phyloP scores from a whole-genome alignment of 2,888 invertebrate genomes.

The Protula sp. region DNA sequence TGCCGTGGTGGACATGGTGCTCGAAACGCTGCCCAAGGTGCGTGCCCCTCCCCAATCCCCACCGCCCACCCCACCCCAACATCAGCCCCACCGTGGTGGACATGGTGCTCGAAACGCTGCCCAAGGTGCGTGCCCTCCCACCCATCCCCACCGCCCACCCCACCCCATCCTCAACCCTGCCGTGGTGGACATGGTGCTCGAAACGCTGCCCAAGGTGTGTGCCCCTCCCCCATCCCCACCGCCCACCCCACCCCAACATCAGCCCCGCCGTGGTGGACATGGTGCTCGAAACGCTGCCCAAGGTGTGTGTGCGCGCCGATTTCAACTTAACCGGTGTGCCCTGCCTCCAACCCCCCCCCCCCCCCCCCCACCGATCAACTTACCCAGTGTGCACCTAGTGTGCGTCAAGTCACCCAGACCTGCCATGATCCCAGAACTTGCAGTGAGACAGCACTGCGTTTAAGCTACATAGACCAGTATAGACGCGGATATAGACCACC shows the following conservation, averaged over 20 bases:
- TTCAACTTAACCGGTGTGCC: too few relatives aligned
- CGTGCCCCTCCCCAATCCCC: too few relatives aligned
- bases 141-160: too few relatives aligned
- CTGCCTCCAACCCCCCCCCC: conserved; percentile 64
- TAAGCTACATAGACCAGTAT: too few relatives aligned
- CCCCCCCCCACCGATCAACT: too few relatives aligned
- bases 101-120: conserved; percentile 90
- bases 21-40: conserved; percentile 92
- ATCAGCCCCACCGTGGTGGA: conserved; percentile 66
- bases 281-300: conserved; percentile 90
- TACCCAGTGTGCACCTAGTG: conserved; percentile 72
- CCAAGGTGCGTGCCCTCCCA: conserved; percentile 74
- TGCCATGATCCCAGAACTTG: too few relatives aligned
- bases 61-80: too few relatives aligned
- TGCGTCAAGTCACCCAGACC: conserved; percentile 79
- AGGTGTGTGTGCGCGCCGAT: conserved; percentile 71
- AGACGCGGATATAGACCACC: too few relatives aligned
- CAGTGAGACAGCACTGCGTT: too few relatives aligned
- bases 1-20: conserved; percentile 73
- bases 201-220: conserved; percentile 84
- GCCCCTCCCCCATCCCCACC: too few relatives aligned
- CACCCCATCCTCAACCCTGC: conserved; percentile 66
- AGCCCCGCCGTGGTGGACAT: conserved; percentile 68
- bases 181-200: conserved; percentile 81
- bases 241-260: too few relatives aligned